Evolutionary conservation across 1,140 invertebrate species (phyloP), one percentile per base, ranked within the genome.

Genomic region (Anagrus nilaparvatae): DNA sequence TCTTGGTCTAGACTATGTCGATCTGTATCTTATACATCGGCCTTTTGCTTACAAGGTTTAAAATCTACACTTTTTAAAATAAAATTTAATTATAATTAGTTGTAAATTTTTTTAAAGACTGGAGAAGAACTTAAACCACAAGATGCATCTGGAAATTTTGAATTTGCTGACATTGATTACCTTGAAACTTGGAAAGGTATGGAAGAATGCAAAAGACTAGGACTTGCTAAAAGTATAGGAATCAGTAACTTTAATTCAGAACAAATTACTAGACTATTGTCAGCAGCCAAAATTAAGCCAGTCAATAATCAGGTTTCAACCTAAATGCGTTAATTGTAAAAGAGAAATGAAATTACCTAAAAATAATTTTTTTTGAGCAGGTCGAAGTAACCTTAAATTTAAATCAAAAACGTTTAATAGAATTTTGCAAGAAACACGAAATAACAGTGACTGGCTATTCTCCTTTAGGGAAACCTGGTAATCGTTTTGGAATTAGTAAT

Each of bases 181-280:
- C 52, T 91, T 14, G 90, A 94, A 51, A 91, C 92, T 0, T 97
- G 91, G 90, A 79, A 76, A 64, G 89, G 75, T 21, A 75, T 96
- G 76, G 92, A 95, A 67, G 71, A 79, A 25, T 74, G 82, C 33
- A 78, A 82, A 3, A 67, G 76, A 17, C 65, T 77, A 47, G 87
- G 87, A 1, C 68, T 90, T 12, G 68, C 75, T 0, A 76, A 70
- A 32, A 81, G 82, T 40, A 87, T 97, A 52, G 93, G 93, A 1
- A 44, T 96, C 1, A 93, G 88, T 17, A 97, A 96, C 61, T 96
- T 96, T 57, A 95, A 90, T 60, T 77, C 73, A 23, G 67, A 76
- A 32, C 93, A 97, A 68, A 76, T 93, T 6, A 70, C 80, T 19
- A 70, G 84, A 16, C 52, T 97, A 6, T 52, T 92, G 5, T 61